A percentile compares a stretch with the other conserved stretches of the same genome.
phyloP scores from a whole-genome alignment of 2,113 vertebrate species.

The Nettapus auritus region DNA sequence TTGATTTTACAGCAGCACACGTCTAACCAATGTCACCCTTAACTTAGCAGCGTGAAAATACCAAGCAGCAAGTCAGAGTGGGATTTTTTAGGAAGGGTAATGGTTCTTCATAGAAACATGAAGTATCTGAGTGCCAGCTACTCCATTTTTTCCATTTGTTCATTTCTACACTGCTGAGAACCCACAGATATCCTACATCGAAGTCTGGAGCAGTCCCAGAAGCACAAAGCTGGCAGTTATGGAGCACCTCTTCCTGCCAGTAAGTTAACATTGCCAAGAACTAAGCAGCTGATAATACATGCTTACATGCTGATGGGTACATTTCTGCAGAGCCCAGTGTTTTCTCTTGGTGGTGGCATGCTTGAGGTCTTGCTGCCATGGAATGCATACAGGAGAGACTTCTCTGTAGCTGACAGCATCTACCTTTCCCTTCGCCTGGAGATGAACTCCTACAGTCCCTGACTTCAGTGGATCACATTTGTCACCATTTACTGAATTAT shows the following conservation, averaged over 20 bases:
- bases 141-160: neutral
- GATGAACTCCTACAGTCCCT: neutral
- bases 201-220: neutral
- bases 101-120: neutral
- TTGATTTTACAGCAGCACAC: neutral
- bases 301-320: neutral
- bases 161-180: neutral
- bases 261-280: neutral
- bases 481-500: neutral
- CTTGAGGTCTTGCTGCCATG: neutral
- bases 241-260: neutral
- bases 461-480: neutral
- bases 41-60: neutral
- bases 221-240: neutral
- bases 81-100: neutral
- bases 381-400: neutral
- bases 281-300: neutral
- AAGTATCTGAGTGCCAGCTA: neutral
- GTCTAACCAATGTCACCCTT: neutral
- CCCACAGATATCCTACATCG: neutral
- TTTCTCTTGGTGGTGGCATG: neutral
- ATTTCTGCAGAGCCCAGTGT: neutral
- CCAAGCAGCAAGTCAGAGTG: neutral
- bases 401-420: neutral
- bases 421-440: neutral